Percentiles rank a stretch among this genome's conserved stretches.
Evolutionary conservation across 1,140 invertebrate genomes (phyloP).

Genomic region (Tetraneura akinire): DNA sequence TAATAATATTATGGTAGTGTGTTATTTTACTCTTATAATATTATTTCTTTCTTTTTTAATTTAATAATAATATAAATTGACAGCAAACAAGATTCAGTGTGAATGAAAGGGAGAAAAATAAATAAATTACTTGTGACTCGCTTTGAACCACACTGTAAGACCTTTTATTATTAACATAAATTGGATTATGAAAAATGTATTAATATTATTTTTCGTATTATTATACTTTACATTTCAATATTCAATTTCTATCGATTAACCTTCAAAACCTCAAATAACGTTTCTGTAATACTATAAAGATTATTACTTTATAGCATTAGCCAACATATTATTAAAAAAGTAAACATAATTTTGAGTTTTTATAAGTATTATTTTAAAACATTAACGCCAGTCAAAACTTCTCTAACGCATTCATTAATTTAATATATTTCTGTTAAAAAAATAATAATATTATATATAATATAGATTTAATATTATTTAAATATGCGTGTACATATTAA

Average conservation of each 20-base stretch:
- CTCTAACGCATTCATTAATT: no score
- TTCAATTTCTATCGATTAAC: not conserved
- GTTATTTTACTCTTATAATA: not conserved
- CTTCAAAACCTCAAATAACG: not conserved
- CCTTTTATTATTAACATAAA: constrained; percentile 16
- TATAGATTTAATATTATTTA: no score
- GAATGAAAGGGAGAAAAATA: not conserved
- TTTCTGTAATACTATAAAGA: not conserved
- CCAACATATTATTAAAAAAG: not conserved
- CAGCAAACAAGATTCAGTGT: not conserved
- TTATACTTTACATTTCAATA: constrained; percentile 15
- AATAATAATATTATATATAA: no score
- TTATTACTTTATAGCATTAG: no score
- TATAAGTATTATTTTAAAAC: not conserved
- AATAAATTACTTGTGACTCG: constrained; percentile 10
- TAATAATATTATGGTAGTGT: not conserved
- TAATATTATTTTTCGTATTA: constrained; percentile 28
- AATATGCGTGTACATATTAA: no score
- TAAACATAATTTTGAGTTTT: constrained; percentile 5
- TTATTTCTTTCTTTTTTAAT: not conserved
- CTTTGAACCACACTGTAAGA: not conserved
- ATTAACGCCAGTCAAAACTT: no score
- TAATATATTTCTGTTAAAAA: no score
- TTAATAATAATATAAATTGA: constrained; percentile 18
- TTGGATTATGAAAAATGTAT: constrained; percentile 15